Evolutionary conservation across 2,797 vertebrate genomes (phyloP).

Genomic region (Pelobates cultripes): DNA sequence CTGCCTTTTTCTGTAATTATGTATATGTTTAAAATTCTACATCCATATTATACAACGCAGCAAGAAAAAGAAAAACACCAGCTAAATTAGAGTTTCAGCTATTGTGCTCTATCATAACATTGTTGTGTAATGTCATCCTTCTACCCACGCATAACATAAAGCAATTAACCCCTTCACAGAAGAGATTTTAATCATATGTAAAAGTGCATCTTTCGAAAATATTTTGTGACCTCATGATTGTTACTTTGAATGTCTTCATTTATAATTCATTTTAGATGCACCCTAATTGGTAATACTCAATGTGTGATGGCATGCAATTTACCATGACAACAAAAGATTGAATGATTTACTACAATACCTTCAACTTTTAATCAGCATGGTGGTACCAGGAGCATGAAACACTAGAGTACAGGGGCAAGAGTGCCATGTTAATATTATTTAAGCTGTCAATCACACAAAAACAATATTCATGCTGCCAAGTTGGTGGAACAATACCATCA

Average conservation of each 20-base stretch:
- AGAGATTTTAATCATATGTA: slow-evolving; percentile 1
- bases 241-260: slow-evolving; percentile 22
- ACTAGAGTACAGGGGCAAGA: background rate
- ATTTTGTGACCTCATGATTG: slow-evolving; percentile 7
- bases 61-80: too few species aligned
- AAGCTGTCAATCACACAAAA: background rate
- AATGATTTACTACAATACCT: background rate
- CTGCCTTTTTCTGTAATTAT: background rate
- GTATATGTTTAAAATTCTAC: background rate
- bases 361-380: background rate
- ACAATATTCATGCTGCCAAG: background rate
- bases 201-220: background rate
- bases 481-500: background rate
- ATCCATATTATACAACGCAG: background rate
- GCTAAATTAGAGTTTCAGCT: too few species aligned
- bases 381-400: background rate
- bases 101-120: background rate
- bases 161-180: slow-evolving; percentile 7
- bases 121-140: background rate
- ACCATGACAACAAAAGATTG: background rate
- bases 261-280: slow-evolving; percentile 18
- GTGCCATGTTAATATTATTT: background rate
- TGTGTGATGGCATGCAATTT: slow-evolving; percentile 9
- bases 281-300: slow-evolving; percentile 13
- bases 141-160: background rate